A percentile compares a stretch with the other conserved stretches of the same genome.
These are phyloP conservation scores for Antheraea pernyi DNA, from an alignment of 1,140 invertebrate species.

Conservation along the genomic window DNA sequence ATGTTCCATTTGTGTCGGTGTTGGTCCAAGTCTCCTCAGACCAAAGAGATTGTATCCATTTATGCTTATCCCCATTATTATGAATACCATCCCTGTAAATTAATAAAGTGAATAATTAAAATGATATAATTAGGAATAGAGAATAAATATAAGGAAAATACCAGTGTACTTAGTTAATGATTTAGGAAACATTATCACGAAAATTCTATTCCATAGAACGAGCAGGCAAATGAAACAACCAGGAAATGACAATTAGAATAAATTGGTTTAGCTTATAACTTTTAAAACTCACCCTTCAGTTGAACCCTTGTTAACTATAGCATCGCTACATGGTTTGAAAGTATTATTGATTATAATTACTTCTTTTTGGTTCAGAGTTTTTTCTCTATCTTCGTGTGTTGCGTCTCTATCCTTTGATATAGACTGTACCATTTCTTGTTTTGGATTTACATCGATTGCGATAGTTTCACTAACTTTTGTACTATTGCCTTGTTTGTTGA, in stretches of 20 bases:
- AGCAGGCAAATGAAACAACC: no score
- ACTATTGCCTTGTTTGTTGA: background rate
- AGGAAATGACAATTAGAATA: background rate
- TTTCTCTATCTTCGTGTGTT: background rate
- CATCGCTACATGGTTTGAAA: background rate
- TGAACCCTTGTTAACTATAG: background rate
- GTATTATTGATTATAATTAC: background rate
- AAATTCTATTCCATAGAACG: no score
- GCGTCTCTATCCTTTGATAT: background rate
- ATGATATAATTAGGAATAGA: no score
- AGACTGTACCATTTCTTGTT: background rate
- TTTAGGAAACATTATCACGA: no score
- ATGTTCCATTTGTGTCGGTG: constrained; percentile 56
- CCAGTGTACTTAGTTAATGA: no score
- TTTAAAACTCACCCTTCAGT: background rate
- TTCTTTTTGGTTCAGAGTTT: background rate
- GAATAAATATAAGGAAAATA: no score
- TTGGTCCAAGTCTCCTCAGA: constrained; percentile 56
- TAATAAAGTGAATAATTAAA: background rate
- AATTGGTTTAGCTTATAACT: background rate
- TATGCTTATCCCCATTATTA: constrained; percentile 7
- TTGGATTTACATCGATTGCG: background rate
- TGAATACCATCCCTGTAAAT: background rate
- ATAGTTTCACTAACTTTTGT: background rate
- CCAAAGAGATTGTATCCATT: constrained; percentile 48